Conservation (phyloP, 2,888 invertebrate genomes). For the Galerucella pusilla region DNA sequence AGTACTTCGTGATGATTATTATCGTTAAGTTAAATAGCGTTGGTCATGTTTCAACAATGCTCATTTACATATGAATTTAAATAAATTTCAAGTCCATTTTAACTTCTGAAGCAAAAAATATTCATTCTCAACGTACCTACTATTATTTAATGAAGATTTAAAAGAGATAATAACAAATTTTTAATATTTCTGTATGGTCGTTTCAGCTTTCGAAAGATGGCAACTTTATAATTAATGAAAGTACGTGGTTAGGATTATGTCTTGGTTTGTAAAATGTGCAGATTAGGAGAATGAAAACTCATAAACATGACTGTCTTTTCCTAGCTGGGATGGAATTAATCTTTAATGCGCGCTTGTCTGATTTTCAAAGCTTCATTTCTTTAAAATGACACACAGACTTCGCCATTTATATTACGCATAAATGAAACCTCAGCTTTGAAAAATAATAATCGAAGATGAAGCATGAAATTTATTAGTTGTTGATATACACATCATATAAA, state of each 20-base stretch:
- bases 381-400: neutral
- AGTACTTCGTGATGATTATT: constrained; percentile 29
- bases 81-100: neutral
- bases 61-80: constrained; percentile 25
- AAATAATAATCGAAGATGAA: too few species aligned
- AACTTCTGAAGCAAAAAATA: neutral
- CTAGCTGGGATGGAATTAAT: constrained; percentile 25
- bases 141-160: neutral
- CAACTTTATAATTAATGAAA: constrained; percentile 62
- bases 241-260: constrained; percentile 64
- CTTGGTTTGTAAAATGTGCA: constrained; percentile 48
- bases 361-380: constrained; percentile 30
- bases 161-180: neutral
- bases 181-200: neutral
- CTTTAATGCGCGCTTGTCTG: constrained; percentile 31
- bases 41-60: constrained; percentile 25
- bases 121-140: neutral
- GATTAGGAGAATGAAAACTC: constrained; percentile 32
- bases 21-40: constrained; percentile 19
- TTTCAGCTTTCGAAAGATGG: constrained; percentile 47
- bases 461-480: too few species aligned
- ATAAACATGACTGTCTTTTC: constrained; percentile 30
- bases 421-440: neutral
- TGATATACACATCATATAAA: too few species aligned
- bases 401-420: neutral